phyloP scores from a whole-genome alignment of 35 echinoderm and acorn worm genomes.

The Acanthaster planci region DNA sequence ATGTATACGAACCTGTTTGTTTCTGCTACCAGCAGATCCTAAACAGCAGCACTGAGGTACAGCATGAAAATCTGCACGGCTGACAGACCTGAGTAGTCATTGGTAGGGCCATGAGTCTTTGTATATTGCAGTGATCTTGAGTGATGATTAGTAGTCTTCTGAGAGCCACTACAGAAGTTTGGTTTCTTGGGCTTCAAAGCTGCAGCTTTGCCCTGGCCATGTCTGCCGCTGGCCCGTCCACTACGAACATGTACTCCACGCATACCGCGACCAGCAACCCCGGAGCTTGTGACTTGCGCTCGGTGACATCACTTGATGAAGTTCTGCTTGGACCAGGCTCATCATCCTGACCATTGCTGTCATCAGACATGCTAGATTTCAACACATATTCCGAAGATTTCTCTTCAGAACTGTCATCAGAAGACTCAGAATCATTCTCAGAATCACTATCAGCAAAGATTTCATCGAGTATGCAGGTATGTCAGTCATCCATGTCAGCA shows the following conservation, averaged over 20 bases:
- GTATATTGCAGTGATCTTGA: neutral
- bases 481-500: neutral
- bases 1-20: conserved; percentile 15
- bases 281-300: no score
- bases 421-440: neutral
- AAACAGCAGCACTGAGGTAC: neutral
- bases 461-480: neutral
- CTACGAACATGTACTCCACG: neutral
- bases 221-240: neutral
- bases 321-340: neutral
- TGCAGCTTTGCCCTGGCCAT: neutral
- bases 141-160: neutral
- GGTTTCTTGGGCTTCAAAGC: neutral
- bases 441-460: conserved; percentile 3
- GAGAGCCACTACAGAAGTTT: neutral
- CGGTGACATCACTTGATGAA: no score
- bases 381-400: neutral
- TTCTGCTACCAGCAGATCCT: neutral
- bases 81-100: neutral
- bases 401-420: neutral
- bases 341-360: no score
- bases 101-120: neutral
- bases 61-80: neutral
- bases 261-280: neutral
- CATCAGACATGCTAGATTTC: neutral